phyloP scores from a whole-genome alignment of 2,888 invertebrate species.

The Protodeltote pygarga region DNA sequence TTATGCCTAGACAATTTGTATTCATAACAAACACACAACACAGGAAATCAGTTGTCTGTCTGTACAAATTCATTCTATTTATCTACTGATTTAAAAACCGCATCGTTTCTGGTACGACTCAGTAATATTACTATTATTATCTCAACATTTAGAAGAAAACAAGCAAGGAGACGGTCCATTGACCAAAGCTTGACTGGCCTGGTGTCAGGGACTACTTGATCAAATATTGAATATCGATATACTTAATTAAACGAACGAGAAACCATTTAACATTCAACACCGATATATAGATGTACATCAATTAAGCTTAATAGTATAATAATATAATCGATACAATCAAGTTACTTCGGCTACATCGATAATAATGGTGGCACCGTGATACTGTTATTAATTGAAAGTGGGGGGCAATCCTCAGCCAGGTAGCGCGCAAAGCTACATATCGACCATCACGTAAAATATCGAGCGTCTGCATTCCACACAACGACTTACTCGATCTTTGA shows the following conservation, averaged over 20 bases:
- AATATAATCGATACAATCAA: conserved; percentile 36
- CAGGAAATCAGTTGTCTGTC: not conserved
- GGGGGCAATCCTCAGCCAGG: not conserved
- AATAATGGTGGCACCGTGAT: conserved; percentile 10
- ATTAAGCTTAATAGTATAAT: conserved; percentile 35
- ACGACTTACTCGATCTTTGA: conserved; percentile 34
- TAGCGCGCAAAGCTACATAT: not conserved
- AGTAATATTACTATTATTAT: no score
- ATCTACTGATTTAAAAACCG: conserved; percentile 14
- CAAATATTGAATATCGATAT: conserved; percentile 22
- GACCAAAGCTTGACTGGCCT: conserved; percentile 29
- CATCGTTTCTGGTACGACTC: conserved; percentile 16
- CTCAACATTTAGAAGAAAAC: conserved; percentile 5
- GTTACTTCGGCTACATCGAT: conserved; percentile 19
- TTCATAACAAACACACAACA: not conserved
- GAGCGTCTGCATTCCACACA: conserved; percentile 40
- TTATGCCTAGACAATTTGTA: not conserved
- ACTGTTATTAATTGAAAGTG: not conserved
- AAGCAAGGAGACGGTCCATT: conserved; percentile 21
- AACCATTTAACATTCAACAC: conserved; percentile 42
- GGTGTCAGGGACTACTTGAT: conserved; percentile 21
- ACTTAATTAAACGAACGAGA: conserved; percentile 17
- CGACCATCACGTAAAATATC: conserved; percentile 4
- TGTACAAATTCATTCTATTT: conserved; percentile 1
- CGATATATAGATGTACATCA: conserved; percentile 48